phyloP scores from a whole-genome alignment of 2,888 invertebrate species.

The Ametastegia equiseti region DNA sequence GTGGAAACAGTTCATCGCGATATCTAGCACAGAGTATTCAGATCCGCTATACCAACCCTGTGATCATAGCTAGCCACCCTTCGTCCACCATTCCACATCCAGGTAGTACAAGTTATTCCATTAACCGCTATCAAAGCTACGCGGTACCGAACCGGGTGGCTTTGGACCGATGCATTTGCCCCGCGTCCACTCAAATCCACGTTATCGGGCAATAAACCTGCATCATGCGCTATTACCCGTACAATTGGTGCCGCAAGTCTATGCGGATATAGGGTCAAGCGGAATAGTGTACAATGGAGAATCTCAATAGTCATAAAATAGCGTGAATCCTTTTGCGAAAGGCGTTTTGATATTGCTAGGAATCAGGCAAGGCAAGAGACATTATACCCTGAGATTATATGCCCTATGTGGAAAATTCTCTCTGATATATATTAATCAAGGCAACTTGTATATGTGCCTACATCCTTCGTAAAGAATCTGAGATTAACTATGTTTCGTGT shows the following conservation, averaged over 20 bases:
- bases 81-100: neutral
- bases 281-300: neutral
- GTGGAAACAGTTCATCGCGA: too few relatives aligned
- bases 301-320: neutral
- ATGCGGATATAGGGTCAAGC: neutral
- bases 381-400: too few relatives aligned
- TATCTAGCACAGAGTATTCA: neutral
- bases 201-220: slow-evolving; percentile 64
- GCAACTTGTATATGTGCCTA: too few relatives aligned
- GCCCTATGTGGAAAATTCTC: too few relatives aligned
- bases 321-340: neutral
- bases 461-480: too few relatives aligned
- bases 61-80: neutral
- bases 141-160: slow-evolving; percentile 55
- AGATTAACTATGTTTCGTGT: too few relatives aligned
- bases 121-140: slow-evolving; percentile 70
- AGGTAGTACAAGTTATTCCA: slow-evolving; percentile 59
- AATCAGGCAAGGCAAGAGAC: too few relatives aligned
- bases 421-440: too few relatives aligned
- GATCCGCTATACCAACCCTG: neutral
- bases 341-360: neutral
- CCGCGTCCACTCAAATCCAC: slow-evolving; percentile 58
- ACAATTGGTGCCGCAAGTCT: slow-evolving; percentile 34
- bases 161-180: slow-evolving; percentile 51
- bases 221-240: slow-evolving; percentile 55